Evolutionary conservation across 2,113 vertebrate genomes (phyloP).

Genomic region (Dicerorhinus sumatrensis): DNA sequence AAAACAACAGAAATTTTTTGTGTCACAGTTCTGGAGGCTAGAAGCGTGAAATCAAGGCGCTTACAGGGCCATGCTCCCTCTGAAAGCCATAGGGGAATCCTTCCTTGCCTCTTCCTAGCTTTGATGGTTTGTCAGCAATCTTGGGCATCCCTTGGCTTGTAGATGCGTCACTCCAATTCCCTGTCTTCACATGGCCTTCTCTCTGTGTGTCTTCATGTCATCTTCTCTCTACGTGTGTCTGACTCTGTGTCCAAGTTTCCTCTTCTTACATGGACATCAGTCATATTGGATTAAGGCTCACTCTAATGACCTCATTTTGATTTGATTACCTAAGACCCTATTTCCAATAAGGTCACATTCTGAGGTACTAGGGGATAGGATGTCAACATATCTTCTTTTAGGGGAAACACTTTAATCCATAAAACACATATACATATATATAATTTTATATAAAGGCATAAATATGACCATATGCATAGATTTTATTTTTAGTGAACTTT

Average conservation of each 20-base stretch:
- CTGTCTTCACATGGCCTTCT: rapidly evolving
- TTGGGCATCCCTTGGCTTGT: neutral
- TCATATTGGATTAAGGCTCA: neutral
- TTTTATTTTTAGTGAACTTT: slow-evolving; percentile 24
- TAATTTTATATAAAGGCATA: neutral
- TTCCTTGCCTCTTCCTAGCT: neutral
- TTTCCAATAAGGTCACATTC: slow-evolving; percentile 6
- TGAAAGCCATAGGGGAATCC: neutral
- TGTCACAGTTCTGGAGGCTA: neutral
- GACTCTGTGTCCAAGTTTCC: neutral
- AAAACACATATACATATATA: neutral
- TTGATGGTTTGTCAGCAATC: neutral
- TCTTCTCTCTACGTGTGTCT: neutral
- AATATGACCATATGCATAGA: neutral
- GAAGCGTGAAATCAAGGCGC: neutral
- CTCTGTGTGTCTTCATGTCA: neutral
- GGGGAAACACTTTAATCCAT: neutral
- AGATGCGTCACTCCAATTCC: neutral
- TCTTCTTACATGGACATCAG: neutral
- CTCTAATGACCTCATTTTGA: neutral
- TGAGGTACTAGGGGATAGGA: neutral
- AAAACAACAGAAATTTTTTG: neutral
- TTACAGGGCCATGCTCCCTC: neutral
- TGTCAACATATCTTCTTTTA: neutral
- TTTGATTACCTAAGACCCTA: neutral